Evolutionary conservation across 1,140 invertebrate genomes (phyloP).

Genomic region (Brachionus asplanchnoidis): DNA sequence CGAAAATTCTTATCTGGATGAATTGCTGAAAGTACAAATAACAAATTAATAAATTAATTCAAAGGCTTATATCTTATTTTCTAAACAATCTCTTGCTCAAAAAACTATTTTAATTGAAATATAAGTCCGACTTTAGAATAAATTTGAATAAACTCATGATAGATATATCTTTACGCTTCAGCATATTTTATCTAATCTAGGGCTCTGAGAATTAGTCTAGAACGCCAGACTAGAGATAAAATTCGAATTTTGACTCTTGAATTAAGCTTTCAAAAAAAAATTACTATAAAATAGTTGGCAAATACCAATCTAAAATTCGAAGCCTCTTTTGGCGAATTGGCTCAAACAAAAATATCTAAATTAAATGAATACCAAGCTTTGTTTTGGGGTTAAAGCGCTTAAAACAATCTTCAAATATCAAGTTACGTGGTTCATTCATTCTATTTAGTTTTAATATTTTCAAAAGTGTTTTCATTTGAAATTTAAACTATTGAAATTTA

Average conservation of each 20-base stretch:
- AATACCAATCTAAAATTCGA: neutral
- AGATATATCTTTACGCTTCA: neutral
- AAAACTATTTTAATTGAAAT: neutral
- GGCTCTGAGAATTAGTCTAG: neutral
- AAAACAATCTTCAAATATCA: neutral
- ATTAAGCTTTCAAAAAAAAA: neutral
- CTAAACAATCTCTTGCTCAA: neutral
- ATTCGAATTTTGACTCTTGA: neutral
- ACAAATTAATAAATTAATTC: neutral
- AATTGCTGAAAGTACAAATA: too few species aligned
- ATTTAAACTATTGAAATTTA: neutral
- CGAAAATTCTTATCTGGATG: too few species aligned
- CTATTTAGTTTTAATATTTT: neutral
- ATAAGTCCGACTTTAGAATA: neutral
- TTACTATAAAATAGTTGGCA: neutral
- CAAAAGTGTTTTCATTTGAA: neutral
- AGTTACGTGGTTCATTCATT: neutral
- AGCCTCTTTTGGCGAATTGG: neutral
- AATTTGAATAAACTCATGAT: neutral
- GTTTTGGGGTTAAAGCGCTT: neutral
- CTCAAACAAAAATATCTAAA: neutral
- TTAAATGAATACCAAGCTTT: neutral
- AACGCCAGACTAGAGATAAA: neutral
- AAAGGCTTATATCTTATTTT: neutral
- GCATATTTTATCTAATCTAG: neutral